These are phyloP conservation scores for Cecidostiba fungosa DNA, from an alignment of 2,888 invertebrate genomes.

Conservation along the genomic window DNA sequence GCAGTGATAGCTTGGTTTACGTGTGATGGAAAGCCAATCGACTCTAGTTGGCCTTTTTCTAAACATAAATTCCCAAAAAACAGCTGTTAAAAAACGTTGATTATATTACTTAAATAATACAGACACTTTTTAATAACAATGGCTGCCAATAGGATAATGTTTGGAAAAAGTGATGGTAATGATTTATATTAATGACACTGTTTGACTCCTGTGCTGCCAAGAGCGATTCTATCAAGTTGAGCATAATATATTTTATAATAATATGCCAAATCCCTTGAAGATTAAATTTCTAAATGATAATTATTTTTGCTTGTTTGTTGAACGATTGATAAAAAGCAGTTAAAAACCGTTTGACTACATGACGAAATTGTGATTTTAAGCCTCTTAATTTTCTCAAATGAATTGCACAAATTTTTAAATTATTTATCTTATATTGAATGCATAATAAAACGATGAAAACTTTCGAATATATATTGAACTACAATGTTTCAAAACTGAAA, in stretches of 20 bases:
- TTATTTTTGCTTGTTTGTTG: conserved; percentile 30
- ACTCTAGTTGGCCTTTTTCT: conserved; percentile 28
- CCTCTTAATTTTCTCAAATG: conserved; percentile 5
- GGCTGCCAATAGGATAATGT: conserved; percentile 35
- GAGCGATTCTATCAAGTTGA: conserved; percentile 44
- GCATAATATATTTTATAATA: conserved; percentile 33
- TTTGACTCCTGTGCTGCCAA: conserved; percentile 35
- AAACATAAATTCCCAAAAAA: conserved; percentile 43
- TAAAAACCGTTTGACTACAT: neutral
- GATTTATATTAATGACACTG: conserved; percentile 30
- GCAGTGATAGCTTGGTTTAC: conserved; percentile 58
- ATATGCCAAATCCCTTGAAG: conserved; percentile 16
- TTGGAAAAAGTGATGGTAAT: conserved; percentile 37
- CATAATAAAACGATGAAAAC: neutral
- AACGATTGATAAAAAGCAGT: neutral
- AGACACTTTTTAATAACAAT: conserved; percentile 49
- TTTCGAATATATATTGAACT: conserved; percentile 17
- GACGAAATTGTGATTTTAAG: neutral
- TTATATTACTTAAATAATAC: conserved; percentile 45
- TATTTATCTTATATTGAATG: neutral
- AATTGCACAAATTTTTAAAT: conserved; percentile 35
- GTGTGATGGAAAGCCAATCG: conserved; percentile 47
- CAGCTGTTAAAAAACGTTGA: conserved; percentile 36
- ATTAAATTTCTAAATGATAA: conserved; percentile 33
- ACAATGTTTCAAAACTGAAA: conserved; percentile 29